These are phyloP conservation scores for Caiman crocodilus DNA, from an alignment of 2,797 vertebrate genomes.

Conservation along the genomic window DNA sequence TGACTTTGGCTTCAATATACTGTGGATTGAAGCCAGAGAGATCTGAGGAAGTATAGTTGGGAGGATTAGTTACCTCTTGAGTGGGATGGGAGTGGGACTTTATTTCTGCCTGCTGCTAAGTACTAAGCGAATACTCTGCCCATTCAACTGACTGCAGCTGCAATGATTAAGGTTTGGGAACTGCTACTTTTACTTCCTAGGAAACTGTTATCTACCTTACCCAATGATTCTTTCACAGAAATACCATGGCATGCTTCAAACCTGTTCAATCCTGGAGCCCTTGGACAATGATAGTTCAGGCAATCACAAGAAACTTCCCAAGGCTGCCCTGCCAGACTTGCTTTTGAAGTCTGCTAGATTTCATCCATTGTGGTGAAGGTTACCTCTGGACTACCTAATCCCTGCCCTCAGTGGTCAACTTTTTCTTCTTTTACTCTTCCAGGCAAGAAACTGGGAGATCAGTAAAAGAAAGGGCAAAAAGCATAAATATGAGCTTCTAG, in stretches of 20 bases:
- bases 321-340: background rate
- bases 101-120: background rate
- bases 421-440: background rate
- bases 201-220: background rate
- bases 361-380: slow-evolving; percentile 30
- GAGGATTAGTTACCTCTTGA: background rate
- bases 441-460: background rate
- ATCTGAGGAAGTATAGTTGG: slow-evolving; percentile 8
- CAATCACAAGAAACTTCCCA: background rate
- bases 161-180: background rate
- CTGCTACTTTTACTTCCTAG: background rate
- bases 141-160: background rate
- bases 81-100: background rate
- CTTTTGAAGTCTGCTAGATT: slow-evolving; percentile 50
- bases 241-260: background rate
- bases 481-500: background rate
- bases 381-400: background rate
- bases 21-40: background rate
- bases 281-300: background rate
- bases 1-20: slow-evolving; percentile 15
- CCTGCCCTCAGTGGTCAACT: slow-evolving; percentile 1
- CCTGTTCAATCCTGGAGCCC: background rate
- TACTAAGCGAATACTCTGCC: background rate
- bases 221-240: slow-evolving; percentile 11
- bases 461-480: background rate